These are phyloP conservation scores for Perizoma flavofasciatum DNA, from an alignment of 2,888 invertebrate genomes.

Conservation along the genomic window DNA sequence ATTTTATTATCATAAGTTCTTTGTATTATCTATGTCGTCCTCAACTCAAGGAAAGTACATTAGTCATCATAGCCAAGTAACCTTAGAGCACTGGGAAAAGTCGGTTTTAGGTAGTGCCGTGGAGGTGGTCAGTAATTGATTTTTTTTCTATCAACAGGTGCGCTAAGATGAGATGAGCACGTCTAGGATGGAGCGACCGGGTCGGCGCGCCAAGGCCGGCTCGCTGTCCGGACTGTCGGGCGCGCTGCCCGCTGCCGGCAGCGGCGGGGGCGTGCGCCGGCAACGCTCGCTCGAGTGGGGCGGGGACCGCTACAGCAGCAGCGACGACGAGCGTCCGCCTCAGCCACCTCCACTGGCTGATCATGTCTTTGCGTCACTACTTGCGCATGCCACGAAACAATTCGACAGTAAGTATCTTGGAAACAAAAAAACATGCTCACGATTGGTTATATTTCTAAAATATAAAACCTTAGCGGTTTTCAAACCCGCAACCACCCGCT, in stretches of 20 bases:
- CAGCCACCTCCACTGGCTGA: constrained; percentile 79
- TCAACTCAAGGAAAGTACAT: no score
- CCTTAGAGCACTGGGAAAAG: no score
- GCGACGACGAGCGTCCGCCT: constrained; percentile 79
- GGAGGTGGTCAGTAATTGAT: neutral
- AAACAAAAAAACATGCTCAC: neutral
- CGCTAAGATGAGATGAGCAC: constrained; percentile 67
- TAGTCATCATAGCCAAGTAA: no score
- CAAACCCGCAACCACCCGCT: no score
- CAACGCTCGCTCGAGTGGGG: constrained; percentile 85
- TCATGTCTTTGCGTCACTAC: constrained; percentile 79
- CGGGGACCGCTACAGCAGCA: constrained; percentile 83
- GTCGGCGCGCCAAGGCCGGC: constrained; percentile 74
- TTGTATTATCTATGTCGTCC: no score
- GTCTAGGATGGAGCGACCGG: constrained; percentile 73
- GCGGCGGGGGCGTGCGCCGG: constrained; percentile 70
- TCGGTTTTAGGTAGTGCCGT: no score
- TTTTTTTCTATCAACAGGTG: constrained; percentile 54
- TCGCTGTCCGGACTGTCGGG: constrained; percentile 73
- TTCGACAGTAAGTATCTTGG: constrained; percentile 69
- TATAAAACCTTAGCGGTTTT: no score
- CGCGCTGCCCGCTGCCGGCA: constrained; percentile 56
- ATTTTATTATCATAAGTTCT: no score
- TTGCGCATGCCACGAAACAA: constrained; percentile 81
- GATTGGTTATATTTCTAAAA: no score